Base-by-base conservation (phyloP, 1,140 invertebrate species). In the Trissolcus basalis region DNA sequence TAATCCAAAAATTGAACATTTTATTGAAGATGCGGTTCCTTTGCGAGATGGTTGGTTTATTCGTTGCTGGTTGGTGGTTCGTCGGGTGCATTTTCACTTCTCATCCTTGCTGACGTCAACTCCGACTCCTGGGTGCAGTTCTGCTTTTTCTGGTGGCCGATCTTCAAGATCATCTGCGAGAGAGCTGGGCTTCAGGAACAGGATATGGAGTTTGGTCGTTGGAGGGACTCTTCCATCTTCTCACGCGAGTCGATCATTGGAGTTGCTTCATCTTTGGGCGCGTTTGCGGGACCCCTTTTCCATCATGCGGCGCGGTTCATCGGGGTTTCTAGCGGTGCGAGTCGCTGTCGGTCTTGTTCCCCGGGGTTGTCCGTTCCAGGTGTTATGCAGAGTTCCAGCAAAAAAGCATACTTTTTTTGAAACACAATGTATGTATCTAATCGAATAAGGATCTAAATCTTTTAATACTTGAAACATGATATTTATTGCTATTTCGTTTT, bases 351-450 rank as follows among this genome's bases (percentile, higher is more conserved):
- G 49, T 53, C 36, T 56, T n/a, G n/a, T 35, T 56, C 49, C 19
- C n/a, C n/a, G n/a, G n/a, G 15, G 33, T 9, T 7, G 13, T 51
- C 12, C 41, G 59, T 63, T 47, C 16, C 51, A 27, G 19, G 19
- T 36, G 19, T 47, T 36, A 33, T 58, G 13, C 56, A 53, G 51
- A 43, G 41, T 53, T 67, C 44, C 41, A 53, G 51, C 44, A 55
- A 55, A 53, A 39, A 10, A 32, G 45, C 13, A 13, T 50, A 43
- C 45, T 59, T 63, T 61, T 55, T 45, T 27, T 54, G 16, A 60
- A 58, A 48, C 13, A 63, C 19, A 64, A 39, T 55, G 53, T 55
- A 41, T n/a, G 53, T 39, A 50, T 39, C 36, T n/a, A n/a, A n/a
- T n/a, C n/a, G n/a, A n/a, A n/a, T n/a, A n/a, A n/a, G n/a, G n/a